Percentiles rank a stretch among this genome's conserved stretches.
These are phyloP conservation scores for Falco novaeseelandiae DNA, from an alignment of 2,797 vertebrate species.

Conservation along the genomic window DNA sequence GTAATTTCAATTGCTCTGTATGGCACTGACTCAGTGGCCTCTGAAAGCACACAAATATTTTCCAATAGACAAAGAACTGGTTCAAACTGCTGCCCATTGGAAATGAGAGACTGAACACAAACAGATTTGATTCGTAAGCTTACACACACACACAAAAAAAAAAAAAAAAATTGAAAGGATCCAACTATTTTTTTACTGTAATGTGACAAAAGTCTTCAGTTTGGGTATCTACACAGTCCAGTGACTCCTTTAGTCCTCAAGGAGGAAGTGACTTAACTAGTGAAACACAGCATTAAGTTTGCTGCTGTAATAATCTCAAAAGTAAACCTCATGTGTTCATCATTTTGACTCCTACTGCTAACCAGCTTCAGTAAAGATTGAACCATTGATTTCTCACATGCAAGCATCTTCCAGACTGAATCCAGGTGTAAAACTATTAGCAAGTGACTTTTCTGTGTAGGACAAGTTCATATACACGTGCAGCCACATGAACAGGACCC, in stretches of 20 bases:
- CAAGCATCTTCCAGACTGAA: background rate
- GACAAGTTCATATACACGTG: background rate
- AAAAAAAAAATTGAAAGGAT: background rate
- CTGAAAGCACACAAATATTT: constrained; percentile 51
- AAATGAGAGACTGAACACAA: background rate
- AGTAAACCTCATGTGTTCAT: background rate
- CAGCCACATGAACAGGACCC: background rate
- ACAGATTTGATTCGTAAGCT: background rate
- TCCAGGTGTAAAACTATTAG: background rate
- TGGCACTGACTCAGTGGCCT: constrained; percentile 31
- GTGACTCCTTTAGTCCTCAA: background rate
- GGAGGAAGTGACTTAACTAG: background rate
- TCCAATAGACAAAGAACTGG: constrained; percentile 46
- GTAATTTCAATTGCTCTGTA: constrained; percentile 5
- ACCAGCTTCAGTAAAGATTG: background rate
- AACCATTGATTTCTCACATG: background rate
- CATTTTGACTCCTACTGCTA: background rate
- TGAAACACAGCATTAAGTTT: background rate
- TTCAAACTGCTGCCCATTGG: constrained; percentile 19
- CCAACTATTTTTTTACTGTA: background rate
- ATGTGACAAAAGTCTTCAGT: background rate
- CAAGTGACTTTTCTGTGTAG: background rate
- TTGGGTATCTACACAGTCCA: background rate
- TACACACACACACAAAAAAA: fast-evolving
- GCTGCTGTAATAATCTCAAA: background rate